Conservation (phyloP, 1,140 invertebrate genomes). For the Thrips palmi region DNA sequence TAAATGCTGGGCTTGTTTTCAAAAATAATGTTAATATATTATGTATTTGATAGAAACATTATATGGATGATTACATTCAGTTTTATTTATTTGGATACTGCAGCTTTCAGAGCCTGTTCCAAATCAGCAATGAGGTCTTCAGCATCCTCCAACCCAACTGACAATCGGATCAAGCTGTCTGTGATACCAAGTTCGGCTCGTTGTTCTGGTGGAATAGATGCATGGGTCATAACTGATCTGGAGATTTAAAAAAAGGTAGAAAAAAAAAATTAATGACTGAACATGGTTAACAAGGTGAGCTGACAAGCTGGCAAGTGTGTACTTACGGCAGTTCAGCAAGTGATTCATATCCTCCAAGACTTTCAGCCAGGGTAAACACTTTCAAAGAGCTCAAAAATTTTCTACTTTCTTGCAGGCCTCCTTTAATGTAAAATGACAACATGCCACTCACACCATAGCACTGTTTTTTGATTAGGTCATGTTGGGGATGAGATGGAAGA, state of each 20-base stretch:
- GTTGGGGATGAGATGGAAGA: conserved; percentile 78
- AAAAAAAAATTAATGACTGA: not conserved
- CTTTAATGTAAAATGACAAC: conserved; percentile 74
- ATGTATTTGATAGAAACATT: no score
- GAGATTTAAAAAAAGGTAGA: conserved; percentile 19
- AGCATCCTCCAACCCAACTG: conserved; percentile 76
- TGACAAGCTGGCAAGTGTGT: conserved; percentile 6
- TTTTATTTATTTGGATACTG: no score
- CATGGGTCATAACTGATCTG: conserved; percentile 61
- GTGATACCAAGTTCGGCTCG: conserved; percentile 61
- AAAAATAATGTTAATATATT: no score
- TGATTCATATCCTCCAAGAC: conserved; percentile 89
- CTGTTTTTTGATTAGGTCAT: conserved; percentile 67
- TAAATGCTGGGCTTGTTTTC: no score
- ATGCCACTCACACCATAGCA: conserved; percentile 84
- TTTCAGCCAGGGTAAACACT: conserved; percentile 82
- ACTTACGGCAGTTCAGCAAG: conserved; percentile 72
- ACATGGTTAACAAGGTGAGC: not conserved
- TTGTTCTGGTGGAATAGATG: conserved; percentile 52
- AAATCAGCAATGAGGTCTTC: conserved; percentile 81
- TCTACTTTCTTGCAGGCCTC: conserved; percentile 51
- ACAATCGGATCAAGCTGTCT: conserved; percentile 74
- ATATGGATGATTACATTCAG: no score
- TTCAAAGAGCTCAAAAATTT: conserved; percentile 63
- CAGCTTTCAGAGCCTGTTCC: conserved; percentile 47